phyloP scores from a whole-genome alignment of 2,888 invertebrate species.

The Ophraella communa region DNA sequence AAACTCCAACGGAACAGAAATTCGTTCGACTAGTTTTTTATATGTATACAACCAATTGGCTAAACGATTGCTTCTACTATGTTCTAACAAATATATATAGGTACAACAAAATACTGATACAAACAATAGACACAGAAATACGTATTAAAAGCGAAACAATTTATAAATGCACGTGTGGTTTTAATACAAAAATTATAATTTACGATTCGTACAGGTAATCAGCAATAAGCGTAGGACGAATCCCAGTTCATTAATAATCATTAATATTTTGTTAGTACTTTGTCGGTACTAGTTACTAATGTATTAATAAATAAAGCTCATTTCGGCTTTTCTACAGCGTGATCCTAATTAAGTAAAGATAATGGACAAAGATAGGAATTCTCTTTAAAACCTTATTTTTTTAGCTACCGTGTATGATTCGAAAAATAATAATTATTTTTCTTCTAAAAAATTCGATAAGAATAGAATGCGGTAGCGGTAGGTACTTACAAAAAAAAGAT shows the following conservation, averaged over 20 bases:
- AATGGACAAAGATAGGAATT: too few relatives aligned
- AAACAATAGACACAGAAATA: too few relatives aligned
- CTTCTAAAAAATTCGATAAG: background rate
- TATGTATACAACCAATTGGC: too few relatives aligned
- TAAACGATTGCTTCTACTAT: too few relatives aligned
- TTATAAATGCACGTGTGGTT: too few relatives aligned
- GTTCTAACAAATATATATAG: too few relatives aligned
- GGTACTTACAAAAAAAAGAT: background rate
- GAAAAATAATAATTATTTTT: background rate
- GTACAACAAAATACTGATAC: too few relatives aligned
- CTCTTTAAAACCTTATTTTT: background rate
- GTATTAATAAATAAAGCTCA: background rate
- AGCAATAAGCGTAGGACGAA: background rate
- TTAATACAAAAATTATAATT: background rate
- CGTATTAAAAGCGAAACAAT: too few relatives aligned
- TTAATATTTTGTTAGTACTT: conserved; percentile 1
- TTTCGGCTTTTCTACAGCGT: background rate
- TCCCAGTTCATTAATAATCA: background rate
- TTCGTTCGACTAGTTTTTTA: too few relatives aligned
- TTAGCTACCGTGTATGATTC: background rate
- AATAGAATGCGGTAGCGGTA: background rate
- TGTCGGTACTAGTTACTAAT: background rate
- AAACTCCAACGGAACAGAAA: too few relatives aligned
- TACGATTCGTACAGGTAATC: background rate
- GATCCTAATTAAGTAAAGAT: conserved; percentile 2